These are phyloP conservation scores for Protonibea diacanthus DNA, from an alignment of 2,797 vertebrate genomes.

Conservation along the genomic window DNA sequence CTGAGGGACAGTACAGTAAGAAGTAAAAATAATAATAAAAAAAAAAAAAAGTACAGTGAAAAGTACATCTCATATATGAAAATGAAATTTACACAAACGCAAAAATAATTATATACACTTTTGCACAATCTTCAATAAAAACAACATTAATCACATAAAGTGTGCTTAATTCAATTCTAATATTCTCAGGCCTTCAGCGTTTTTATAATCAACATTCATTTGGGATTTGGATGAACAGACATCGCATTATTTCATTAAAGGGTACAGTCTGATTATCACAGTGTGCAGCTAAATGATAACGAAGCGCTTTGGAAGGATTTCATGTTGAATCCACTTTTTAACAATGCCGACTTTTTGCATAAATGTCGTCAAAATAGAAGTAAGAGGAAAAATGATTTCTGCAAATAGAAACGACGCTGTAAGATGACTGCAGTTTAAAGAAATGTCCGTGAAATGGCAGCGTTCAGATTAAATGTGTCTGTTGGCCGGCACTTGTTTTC, in stretches of 20 bases:
- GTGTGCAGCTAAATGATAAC: neutral
- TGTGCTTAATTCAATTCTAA: neutral
- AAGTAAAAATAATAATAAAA: no score
- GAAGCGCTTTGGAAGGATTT: neutral
- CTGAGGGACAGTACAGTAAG: neutral
- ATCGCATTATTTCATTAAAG: neutral
- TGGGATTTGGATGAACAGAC: neutral
- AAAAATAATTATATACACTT: conserved; percentile 4
- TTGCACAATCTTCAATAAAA: neutral
- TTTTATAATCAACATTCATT: conserved; percentile 2
- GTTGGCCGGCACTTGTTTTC: conserved; percentile 50
- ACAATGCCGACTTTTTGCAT: no score
- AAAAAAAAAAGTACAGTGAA: no score
- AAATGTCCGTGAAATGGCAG: neutral
- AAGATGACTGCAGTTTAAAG: neutral
- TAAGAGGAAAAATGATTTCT: neutral
- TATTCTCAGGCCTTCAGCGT: conserved; percentile 7
- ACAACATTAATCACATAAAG: neutral
- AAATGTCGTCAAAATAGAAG: neutral
- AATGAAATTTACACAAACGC: conserved; percentile 2
- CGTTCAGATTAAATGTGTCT: conserved; percentile 31
- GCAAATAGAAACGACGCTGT: neutral
- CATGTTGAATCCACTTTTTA: neutral
- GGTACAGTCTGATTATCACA: neutral
- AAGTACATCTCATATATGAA: neutral